Percentiles rank a stretch among this genome's conserved stretches.
Conservation (phyloP, 1,140 invertebrate species). For the Oedothorax gibbosus region DNA sequence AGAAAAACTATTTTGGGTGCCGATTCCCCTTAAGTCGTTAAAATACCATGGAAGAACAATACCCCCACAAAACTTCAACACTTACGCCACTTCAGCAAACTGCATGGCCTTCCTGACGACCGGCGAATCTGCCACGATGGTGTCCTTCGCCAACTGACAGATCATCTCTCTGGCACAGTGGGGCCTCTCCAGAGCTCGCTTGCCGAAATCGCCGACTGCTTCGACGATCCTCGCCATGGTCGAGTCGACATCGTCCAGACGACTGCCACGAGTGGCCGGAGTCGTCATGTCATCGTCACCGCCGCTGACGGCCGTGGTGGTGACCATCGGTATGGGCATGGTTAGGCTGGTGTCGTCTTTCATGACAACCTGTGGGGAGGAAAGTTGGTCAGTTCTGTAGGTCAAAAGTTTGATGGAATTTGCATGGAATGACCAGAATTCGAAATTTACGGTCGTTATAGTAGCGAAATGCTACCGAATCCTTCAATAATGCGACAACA, state of each 20-base stretch:
- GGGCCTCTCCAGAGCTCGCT: conserved; percentile 30
- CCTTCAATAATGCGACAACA: too few relatives aligned
- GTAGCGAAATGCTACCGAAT: too few relatives aligned
- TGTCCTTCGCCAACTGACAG: conserved; percentile 24
- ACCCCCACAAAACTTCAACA: neutral
- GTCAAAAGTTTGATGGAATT: too few relatives aligned
- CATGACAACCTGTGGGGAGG: conserved; percentile 12
- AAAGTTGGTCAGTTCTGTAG: too few relatives aligned
- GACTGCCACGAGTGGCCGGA: neutral
- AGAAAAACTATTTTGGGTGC: too few relatives aligned
- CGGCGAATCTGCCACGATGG: conserved; percentile 4
- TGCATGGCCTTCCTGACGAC: conserved; percentile 21
- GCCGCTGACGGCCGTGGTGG: neutral
- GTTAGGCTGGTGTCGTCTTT: conserved; percentile 20
- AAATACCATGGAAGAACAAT: too few relatives aligned
- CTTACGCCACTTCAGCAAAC: conserved; percentile 44
- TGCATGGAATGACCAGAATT: too few relatives aligned
- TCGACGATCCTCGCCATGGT: conserved; percentile 10
- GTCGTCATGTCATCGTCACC: neutral
- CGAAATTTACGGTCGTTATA: too few relatives aligned
- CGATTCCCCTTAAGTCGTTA: too few relatives aligned
- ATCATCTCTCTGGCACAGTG: conserved; percentile 47
- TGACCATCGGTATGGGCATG: conserved; percentile 9
- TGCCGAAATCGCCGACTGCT: conserved; percentile 37
- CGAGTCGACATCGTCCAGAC: too few relatives aligned